phyloP scores from a whole-genome alignment of 1,140 invertebrate species.

The Drosophila aff. region DNA sequence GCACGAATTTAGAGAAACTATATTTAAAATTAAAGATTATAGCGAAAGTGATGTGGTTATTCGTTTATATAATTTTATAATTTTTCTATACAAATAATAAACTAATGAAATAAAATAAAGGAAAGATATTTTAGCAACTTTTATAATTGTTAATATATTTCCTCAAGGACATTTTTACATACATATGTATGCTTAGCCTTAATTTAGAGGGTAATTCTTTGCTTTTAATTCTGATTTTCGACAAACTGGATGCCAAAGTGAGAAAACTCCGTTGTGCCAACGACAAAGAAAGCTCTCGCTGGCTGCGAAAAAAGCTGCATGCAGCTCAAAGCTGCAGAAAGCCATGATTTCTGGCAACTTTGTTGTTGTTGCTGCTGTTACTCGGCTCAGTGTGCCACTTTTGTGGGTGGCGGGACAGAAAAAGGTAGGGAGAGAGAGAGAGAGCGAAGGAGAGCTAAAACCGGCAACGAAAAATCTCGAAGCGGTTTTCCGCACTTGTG shows the following conservation, averaged over 20 bases:
- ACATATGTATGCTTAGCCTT: neutral
- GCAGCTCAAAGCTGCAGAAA: constrained; percentile 60
- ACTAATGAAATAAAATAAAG: neutral
- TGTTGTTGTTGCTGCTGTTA: constrained; percentile 16
- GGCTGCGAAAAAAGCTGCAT: constrained; percentile 59
- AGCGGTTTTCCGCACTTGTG: constrained; percentile 25
- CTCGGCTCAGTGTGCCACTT: constrained; percentile 46
- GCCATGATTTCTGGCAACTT: constrained; percentile 1
- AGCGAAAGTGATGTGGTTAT: neutral
- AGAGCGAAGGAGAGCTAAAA: constrained; percentile 5
- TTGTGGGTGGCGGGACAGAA: constrained; percentile 18
- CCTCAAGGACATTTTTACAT: neutral
- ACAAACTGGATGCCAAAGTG: neutral
- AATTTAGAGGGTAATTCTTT: neutral
- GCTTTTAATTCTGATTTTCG: neutral
- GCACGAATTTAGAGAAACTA: no score
- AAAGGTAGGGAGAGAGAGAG: neutral
- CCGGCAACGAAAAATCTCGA: constrained; percentile 47
- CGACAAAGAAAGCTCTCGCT: constrained; percentile 54
- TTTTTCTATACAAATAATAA: neutral
- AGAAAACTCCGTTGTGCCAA: constrained; percentile 16
- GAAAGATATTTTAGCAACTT: neutral
- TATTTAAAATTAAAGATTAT: neutral
- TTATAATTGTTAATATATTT: no score
- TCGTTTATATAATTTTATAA: neutral